A percentile compares a stretch with the other conserved stretches of the same genome.
These are phyloP conservation scores for Cheilosia vulpina DNA, from an alignment of 2,888 invertebrate species.

Conservation along the genomic window DNA sequence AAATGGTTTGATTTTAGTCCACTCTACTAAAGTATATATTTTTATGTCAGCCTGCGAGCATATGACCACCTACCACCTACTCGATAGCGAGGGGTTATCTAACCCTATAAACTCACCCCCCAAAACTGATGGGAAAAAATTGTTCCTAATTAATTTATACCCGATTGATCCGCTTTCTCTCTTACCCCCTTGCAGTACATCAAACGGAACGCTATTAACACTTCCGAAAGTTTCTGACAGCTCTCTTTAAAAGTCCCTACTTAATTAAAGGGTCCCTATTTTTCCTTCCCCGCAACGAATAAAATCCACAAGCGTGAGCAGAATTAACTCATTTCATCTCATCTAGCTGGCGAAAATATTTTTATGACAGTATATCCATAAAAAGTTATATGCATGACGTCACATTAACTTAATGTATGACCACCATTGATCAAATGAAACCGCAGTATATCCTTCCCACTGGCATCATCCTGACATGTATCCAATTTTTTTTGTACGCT, in stretches of 20 bases:
- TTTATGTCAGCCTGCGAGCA: neutral
- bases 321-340: conserved; percentile 50
- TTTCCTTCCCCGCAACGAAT: neutral
- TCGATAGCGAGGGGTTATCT: neutral
- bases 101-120: neutral
- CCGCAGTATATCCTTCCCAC: conserved; percentile 52
- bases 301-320: conserved; percentile 31
- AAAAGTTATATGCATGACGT: conserved; percentile 72
- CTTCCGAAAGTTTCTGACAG: neutral
- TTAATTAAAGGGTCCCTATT: neutral
- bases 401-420: conserved; percentile 75
- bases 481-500: conserved; percentile 20
- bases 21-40: too few species aligned
- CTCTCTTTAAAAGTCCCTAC: neutral
- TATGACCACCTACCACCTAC: too few species aligned
- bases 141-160: neutral
- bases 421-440: conserved; percentile 75
- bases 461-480: conserved; percentile 54
- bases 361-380: conserved; percentile 58
- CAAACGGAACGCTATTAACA: neutral
- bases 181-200: neutral
- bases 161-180: neutral
- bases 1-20: too few species aligned
- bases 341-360: conserved; percentile 51
- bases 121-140: neutral